Base-by-base conservation (phyloP, 2,797 vertebrate genomes). In the Manis pentadactyla region DNA sequence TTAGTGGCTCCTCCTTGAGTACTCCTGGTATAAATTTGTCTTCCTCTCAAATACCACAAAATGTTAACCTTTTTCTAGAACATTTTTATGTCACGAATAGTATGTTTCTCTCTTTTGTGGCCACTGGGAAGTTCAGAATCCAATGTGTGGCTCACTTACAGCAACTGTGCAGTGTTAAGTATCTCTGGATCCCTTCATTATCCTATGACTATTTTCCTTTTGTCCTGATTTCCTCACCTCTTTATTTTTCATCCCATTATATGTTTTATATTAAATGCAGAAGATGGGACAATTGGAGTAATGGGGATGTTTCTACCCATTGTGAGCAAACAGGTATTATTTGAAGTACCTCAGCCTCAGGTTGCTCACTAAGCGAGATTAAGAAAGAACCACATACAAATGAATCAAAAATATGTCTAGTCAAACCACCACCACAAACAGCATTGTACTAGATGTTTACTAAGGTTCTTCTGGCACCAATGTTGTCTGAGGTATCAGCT, bases 241-340 rank as follows among this genome's bases (percentile, higher is more conserved):
- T 85, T 74, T 34, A 51, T 18, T 83, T 95, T 85, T 92, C 31
- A 89, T 37, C 7, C 27, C n/a, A 78, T 18, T 66, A 57, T 1
- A 51, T 5, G 23, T 75, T 94, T 92, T 82, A 82, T 39, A 75
- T 61, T 63, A 91, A 83, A 93, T 69, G 27, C 34, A 77, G 23
- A n/a, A 71, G 25, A 77, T 87, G 53, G 59, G 71, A 17, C 55
- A 84, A 53, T 11, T 90, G 51, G 37, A 68, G 6, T 89, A 89
- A 64, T 31, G 92, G 42, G 37, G 39, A 66, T 82, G 23, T 77
- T 94, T 86, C 37, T 74, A 86, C 37, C n/a, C 74, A 87, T 31
- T 82, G 11, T 77, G 66, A 82, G 49, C 46, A 92, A 89, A 91
- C 7, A 90, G 53, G 89, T 89, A 59, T 66, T 82, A 87, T 87